Evolutionary conservation across 2,113 vertebrate species (phyloP).

Genomic region (Anas platyrhynchos): DNA sequence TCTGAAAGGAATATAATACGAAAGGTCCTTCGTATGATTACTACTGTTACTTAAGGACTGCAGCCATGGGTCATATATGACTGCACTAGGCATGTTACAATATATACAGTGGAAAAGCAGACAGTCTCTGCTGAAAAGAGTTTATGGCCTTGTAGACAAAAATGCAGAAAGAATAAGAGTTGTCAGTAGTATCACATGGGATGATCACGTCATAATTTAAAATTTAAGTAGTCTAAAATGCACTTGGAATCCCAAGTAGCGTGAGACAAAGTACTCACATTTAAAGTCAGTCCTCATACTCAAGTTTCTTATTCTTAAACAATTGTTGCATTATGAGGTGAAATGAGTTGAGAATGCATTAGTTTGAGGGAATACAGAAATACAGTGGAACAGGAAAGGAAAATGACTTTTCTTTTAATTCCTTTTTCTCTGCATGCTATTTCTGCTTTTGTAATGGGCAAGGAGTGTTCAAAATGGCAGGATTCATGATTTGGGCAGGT

Average conservation of each 20-base stretch:
- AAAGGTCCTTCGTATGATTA: not conserved
- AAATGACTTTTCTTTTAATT: not conserved
- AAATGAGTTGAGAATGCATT: not conserved
- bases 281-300: not conserved
- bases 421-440: not conserved
- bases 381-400: not conserved
- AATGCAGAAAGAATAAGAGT: not conserved
- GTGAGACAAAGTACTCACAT: rapidly evolving
- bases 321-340: not conserved
- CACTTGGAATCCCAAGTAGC: not conserved
- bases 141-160: not conserved
- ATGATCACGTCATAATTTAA: not conserved
- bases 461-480: not conserved
- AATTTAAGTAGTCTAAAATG: not conserved
- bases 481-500: not conserved
- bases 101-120: not conserved
- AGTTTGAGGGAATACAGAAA: not conserved
- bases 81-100: not conserved
- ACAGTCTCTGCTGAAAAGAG: not conserved
- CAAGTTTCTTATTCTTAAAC: not conserved
- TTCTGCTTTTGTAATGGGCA: not conserved
- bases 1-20: not conserved
- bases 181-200: not conserved
- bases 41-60: not conserved
- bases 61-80: not conserved